These are phyloP conservation scores for Remorina albescens DNA, from an alignment of 2,797 vertebrate genomes.

Conservation along the genomic window DNA sequence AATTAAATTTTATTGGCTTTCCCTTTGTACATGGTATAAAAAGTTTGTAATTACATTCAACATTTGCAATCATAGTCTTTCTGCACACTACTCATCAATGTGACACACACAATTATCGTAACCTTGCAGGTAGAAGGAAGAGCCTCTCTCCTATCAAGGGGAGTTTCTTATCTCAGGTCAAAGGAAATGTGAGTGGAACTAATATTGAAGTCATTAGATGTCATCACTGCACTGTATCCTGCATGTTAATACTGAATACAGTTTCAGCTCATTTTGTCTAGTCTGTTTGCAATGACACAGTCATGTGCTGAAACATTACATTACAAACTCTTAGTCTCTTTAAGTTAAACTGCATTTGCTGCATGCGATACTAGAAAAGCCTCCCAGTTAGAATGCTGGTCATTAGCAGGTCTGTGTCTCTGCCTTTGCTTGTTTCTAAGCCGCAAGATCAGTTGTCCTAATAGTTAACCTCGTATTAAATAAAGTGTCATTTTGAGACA, in stretches of 20 bases:
- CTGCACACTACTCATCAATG: neutral
- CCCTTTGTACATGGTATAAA: constrained; percentile 37
- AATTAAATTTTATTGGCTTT: neutral
- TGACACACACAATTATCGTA: neutral
- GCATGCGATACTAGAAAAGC: constrained; percentile 52
- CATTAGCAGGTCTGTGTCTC: constrained; percentile 21
- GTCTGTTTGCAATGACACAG: constrained; percentile 2
- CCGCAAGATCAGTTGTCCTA: constrained; percentile 20
- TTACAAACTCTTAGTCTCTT: neutral
- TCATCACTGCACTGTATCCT: constrained; percentile 18
- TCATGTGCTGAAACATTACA: constrained; percentile 5
- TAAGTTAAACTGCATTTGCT: constrained; percentile 41
- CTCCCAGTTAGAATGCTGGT: constrained; percentile 27
- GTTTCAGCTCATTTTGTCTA: constrained; percentile 11
- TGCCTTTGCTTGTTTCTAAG: constrained; percentile 41
- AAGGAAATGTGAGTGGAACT: constrained; percentile 32
- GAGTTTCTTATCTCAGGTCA: constrained; percentile 63
- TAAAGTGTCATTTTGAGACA: neutral
- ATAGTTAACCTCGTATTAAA: neutral
- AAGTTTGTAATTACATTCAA: neutral
- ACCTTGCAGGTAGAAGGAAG: neutral
- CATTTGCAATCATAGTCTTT: too few relatives aligned
- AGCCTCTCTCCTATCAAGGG: neutral
- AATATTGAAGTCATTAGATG: constrained; percentile 19
- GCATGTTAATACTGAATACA: constrained; percentile 20